Base-by-base conservation (phyloP, 2,888 invertebrate species). In the Odontocolon sp. region DNA sequence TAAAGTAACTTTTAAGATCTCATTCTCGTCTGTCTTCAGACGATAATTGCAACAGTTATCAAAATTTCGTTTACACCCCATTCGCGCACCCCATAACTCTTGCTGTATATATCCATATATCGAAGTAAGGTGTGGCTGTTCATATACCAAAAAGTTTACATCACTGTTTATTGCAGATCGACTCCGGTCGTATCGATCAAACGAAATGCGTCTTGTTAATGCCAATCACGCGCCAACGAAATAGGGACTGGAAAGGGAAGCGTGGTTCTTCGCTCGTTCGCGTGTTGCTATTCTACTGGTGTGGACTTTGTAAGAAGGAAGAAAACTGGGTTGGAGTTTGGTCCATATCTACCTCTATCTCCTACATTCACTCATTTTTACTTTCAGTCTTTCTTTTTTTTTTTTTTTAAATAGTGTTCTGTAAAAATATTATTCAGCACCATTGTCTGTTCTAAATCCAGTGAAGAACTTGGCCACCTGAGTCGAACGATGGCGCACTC, bases 201-300 rank as follows among this genome's bases (percentile, higher is more conserved):
- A 57, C 9, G 50, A 23, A 33, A 56, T 63, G 63, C 38, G 36
- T 21, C 28, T 68, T 40, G 52, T 68, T 64, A 64, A 77, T 77
- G 77, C 77, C 64, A 68, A 77, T 64, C 77, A 77, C 72, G 72
- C 72, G 50, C 68, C 47, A 36, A n/a, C 36, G 57, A 67, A 26
- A 21, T 26, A 16, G 56, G 18, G 31, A 56, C 47, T 71, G 21
- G 36, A 36, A 23, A 42, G 26, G 36, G 40, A 31, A 67, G 57
- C 36, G 16, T 38, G 36, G 40, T 63, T 28, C 42, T 23, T 21
- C 67, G 40, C 68, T 71, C 42, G 63, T 63, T 54, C 64, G 61
- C 66, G 59, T 67, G 47, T 40, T 50, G 52, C 14, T 8, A 33
- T 23, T n/a, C 36, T 26, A 38, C 40, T 47, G 47, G 50, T 36